phyloP scores from a whole-genome alignment of 2,888 invertebrate species.

The Lamellibrachia satsuma region DNA sequence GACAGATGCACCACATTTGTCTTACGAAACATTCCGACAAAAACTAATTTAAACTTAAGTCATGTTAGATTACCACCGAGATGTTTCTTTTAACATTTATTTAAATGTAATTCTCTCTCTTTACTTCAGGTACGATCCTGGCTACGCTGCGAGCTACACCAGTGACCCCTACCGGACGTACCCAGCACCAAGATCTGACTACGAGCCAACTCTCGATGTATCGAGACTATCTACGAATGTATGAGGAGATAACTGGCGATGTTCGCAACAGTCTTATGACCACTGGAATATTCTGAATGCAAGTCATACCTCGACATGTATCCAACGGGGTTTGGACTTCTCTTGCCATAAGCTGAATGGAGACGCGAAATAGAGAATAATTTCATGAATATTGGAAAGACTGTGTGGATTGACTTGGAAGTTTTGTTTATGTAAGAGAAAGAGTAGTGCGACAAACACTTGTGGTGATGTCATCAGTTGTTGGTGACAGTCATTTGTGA shows the following conservation, averaged over 20 bases:
- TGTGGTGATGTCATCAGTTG: neutral
- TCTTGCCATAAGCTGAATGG: neutral
- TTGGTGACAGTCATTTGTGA: neutral
- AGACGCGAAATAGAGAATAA: neutral
- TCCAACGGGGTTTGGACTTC: neutral
- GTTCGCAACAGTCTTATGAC: neutral
- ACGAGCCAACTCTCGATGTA: neutral
- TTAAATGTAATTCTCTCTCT: neutral
- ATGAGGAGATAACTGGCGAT: neutral
- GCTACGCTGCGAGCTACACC: neutral
- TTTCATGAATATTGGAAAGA: neutral
- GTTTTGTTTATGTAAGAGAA: neutral
- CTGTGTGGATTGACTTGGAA: neutral
- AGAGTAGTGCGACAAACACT: neutral
- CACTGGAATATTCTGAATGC: neutral
- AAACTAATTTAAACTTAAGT: neutral
- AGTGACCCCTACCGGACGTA: slow-evolving; percentile 1
- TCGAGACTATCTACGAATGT: neutral
- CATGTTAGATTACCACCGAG: neutral
- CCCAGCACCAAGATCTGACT: neutral
- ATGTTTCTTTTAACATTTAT: neutral
- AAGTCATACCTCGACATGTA: neutral
- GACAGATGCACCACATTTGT: too few species aligned
- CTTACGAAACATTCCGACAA: too few species aligned
- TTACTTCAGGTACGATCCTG: neutral